Evolutionary conservation across 2,113 vertebrate genomes (phyloP), one percentile per base, ranked within the genome.

Genomic region (Stigmatopora argus): DNA sequence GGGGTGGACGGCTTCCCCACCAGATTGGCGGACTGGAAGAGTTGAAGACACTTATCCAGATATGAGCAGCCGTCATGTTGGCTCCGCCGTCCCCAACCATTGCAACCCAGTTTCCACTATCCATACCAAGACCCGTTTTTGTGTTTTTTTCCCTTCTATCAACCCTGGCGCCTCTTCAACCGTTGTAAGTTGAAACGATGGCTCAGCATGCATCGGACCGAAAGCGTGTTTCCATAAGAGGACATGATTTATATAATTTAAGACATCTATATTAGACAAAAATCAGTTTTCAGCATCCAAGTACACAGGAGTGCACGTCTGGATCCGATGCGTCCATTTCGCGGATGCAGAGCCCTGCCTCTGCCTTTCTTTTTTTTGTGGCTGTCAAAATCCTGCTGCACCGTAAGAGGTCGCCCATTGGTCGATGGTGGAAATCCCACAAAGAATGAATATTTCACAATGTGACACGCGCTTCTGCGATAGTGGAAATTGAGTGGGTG

Each of bases 101-200:
- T 21, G 86, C 61, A 44, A 73, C 59, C 92, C 92, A 93, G 85
- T 86, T 92, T 34, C 65, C 78, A 62, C 79, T 83, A 14, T 87
- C 83, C 81, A 89, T 89, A 62, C 69, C 74, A 63, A 47, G 61
- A n/a, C 71, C 41, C 12, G 7, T 3, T 56, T 31, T n/a, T 21
- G n/a, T 19, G 49, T 52, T 52, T 8, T 52, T 52, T 21, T 62
- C 15, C 45, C 61, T 64, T 62, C 74, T 47, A 71, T 34, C 70
- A 67, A 15, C 49, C 41, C 53, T 67, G 67, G 52, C 17, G 44
- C 49, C 55, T 71, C 49, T 64, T 61, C 56, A 51, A 51, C 76
- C 34, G 57, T 34, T n/a, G 57, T 5, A 34, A 59, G 35, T 19
- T 18, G 35, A 59, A 17, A 60, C 10, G 18, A 41, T 44, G 18